These are phyloP conservation scores for Tinea pellionella DNA, from an alignment of 2,888 invertebrate genomes.

Conservation along the genomic window DNA sequence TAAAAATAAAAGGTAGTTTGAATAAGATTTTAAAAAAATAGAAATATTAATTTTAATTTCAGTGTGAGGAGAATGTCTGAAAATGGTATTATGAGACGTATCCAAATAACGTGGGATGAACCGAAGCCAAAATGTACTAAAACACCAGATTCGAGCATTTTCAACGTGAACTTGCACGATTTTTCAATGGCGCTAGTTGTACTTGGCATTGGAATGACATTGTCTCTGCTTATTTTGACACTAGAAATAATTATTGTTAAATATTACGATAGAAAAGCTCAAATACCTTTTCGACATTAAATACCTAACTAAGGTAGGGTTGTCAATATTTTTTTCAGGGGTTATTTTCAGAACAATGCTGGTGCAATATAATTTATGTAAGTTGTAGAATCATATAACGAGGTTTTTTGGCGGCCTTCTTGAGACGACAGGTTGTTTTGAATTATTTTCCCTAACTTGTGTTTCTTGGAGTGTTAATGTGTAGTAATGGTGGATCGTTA, in stretches of 20 bases:
- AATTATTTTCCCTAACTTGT: too few species aligned
- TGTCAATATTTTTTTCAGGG: not conserved
- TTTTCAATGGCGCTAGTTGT: constrained; percentile 68
- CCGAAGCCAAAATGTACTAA: constrained; percentile 69
- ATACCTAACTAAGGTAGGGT: not conserved
- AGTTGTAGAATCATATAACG: too few species aligned
- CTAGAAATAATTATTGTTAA: constrained; percentile 31
- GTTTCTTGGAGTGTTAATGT: too few species aligned
- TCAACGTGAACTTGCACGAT: constrained; percentile 68
- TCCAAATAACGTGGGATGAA: constrained; percentile 70
- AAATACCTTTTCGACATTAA: not conserved
- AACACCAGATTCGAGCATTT: constrained; percentile 47
- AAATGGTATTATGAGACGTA: constrained; percentile 68
- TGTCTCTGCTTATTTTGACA: constrained; percentile 39
- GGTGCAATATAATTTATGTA: too few species aligned
- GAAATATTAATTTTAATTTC: too few species aligned
- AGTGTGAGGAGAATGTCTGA: constrained; percentile 71
- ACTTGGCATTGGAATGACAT: constrained; percentile 54
- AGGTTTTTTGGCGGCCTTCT: too few species aligned
- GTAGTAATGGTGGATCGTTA: too few species aligned
- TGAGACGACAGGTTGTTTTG: too few species aligned
- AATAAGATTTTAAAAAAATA: too few species aligned
- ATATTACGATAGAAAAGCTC: constrained; percentile 4
- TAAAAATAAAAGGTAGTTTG: too few species aligned
- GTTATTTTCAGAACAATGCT: too few species aligned